Evolutionary conservation across 2,888 invertebrate species (phyloP), one percentile per base, ranked within the genome.

Genomic region (Acronicta psi): DNA sequence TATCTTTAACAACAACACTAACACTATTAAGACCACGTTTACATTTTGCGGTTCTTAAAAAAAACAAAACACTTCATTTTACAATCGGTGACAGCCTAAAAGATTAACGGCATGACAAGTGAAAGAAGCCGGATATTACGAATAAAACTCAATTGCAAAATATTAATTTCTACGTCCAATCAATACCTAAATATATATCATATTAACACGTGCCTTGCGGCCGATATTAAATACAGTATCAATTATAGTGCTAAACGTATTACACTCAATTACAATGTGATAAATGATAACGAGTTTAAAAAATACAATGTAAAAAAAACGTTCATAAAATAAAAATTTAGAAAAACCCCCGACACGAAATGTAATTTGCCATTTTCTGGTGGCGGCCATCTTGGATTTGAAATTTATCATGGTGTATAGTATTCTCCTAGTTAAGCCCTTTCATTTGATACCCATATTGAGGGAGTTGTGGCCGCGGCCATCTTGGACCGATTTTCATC

Each of bases 191-290:
- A 65, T 47, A 53, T 66, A 61, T 66, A 69, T 71, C 67, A 61
- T 53, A 67, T 57, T 37, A 41, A 36, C 25, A 53, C 7, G 45
- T 47, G 41, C 49, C 72, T 54, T 9, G 52, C 23, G 47, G 72
- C 49, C 31, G 1, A 42, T 46, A 29, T 54, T 70, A 70, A 70
- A 65, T 59, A 60, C 68, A 45, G 66, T 70, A 73, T 73, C 61
- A 70, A 70, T 74, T 75, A 70, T 60, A 58, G 31, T 43, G 54
- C 54, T 59, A 57, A 57, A 57, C 23, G 51, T 68, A 65, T 61
- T 57, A 59, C 73, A 73, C 56, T 59, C 59, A 59, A 70, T 75
- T 76, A 73, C 54, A 42, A 8, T 11, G 41, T 70, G 76, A 75
- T 75, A 68, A 52, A 75, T 73, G 61, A 23, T 52, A 23, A 23